Base-by-base conservation (phyloP, 2,113 vertebrate species). In the Pelecanus crispus region DNA sequence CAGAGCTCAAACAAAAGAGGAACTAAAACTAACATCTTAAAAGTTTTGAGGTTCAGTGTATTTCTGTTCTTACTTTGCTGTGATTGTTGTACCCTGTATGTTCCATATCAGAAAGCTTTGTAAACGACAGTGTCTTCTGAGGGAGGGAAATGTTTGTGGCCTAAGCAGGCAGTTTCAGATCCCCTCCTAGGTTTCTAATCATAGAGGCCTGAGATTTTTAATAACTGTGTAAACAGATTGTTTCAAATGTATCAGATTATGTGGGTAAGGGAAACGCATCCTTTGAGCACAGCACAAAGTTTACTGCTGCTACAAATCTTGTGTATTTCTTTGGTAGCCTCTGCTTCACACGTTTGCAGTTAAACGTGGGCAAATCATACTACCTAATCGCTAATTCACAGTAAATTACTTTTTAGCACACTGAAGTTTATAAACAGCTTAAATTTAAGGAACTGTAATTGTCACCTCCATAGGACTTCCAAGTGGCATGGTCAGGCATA, bases 301-400 rank as follows among this genome's bases (percentile, higher is more conserved):
- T 75, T 26, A 42, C 81, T 36, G 56, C 59, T 73, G 62, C 65
- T 14, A 9, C 12, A 31, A 29, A 50, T 81, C 65, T 42, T 58
- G 20, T 22, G 59, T 55, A 32, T 73, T 92, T 95, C 92, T 96
- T 91, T 95, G 89, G 94, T 95, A 92, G 74, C 32, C 86, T 88
- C 59, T 84, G 81, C 38, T 82, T 94, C 56, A 72, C 34, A 34
- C 7, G 5, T 58, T 61, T 49, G 81, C 71, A 63, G 14, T 68
- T 18, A 56, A 77, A 56, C 29, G 36, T 13, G 71, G 87, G 67
- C 66, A 82, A 77, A 53, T 28, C 8, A 42, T 12, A 36, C 58
- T 55, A 36, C 55, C 59, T 89, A 66, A 68, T 45, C 17, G 25
- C 40, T 67, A 81, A 53, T 67, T 67, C 50, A 81, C 80, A 90